Evolutionary conservation across 1,140 invertebrate genomes (phyloP).

Genomic region (Gonatopus flavifemur): DNA sequence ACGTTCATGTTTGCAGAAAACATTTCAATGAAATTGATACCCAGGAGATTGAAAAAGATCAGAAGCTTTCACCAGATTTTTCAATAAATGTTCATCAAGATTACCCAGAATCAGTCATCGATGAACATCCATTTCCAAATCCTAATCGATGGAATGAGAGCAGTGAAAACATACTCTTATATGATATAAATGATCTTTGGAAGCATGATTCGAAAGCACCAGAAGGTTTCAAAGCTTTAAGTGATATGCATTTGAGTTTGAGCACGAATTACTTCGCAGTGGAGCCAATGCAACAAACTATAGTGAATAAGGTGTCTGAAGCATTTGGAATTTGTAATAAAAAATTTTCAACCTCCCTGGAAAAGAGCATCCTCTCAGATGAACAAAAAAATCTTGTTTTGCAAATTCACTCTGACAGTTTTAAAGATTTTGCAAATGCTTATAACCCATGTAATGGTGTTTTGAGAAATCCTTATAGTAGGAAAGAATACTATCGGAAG

Average conservation of each 20-base stretch:
- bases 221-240: too few relatives aligned
- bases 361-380: too few relatives aligned
- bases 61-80: not conserved
- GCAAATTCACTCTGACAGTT: not conserved
- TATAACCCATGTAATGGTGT: not conserved
- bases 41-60: not conserved
- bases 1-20: not conserved
- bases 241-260: too few relatives aligned
- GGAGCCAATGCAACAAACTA: not conserved
- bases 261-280: too few relatives aligned
- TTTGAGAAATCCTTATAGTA: not conserved
- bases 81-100: not conserved
- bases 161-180: not conserved
- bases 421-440: not conserved
- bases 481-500: not conserved
- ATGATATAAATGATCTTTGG: not conserved
- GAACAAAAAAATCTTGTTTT: not conserved
- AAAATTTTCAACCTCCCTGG: too few relatives aligned
- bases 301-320: not conserved
- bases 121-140: not conserved
- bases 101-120: not conserved
- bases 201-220: too few relatives aligned
- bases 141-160: not conserved
- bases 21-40: not conserved
- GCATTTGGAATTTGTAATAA: not conserved